phyloP scores from a whole-genome alignment of 1,140 invertebrate genomes.

The Octopus sinensis region DNA sequence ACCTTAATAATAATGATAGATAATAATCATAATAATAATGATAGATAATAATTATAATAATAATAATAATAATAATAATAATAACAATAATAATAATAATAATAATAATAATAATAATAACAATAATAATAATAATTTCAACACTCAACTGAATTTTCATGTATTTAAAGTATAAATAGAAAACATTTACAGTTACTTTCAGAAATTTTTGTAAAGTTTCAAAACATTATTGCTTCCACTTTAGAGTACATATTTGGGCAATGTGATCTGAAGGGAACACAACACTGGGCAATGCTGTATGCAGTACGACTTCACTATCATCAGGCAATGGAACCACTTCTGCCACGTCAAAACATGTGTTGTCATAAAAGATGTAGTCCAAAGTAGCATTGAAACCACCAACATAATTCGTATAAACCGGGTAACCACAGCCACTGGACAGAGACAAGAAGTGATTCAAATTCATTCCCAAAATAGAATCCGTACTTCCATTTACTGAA shows the following conservation, averaged over 20 bases:
- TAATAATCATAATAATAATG: too few species aligned
- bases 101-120: not conserved
- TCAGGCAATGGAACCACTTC: conserved; percentile 76
- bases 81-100: not conserved
- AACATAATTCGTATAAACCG: conserved; percentile 81
- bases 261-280: conserved; percentile 91
- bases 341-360: conserved; percentile 64
- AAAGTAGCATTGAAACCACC: conserved; percentile 78
- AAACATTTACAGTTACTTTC: not conserved
- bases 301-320: conserved; percentile 69
- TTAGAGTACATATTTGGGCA: conserved; percentile 78
- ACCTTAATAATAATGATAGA: too few species aligned
- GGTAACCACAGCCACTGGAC: conserved; percentile 57
- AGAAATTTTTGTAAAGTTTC: not conserved
- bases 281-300: conserved; percentile 78
- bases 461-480: conserved; percentile 31
- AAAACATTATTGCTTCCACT: conserved; percentile 56
- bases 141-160: not conserved
- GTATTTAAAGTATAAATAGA: not conserved
- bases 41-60: not conserved
- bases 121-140: not conserved
- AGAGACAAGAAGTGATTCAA: conserved; percentile 46
- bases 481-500: conserved; percentile 38
- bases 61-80: not conserved
- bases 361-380: conserved; percentile 85